phyloP scores from a whole-genome alignment of 2,113 vertebrate genomes.

The Peromyscus polionotus region DNA sequence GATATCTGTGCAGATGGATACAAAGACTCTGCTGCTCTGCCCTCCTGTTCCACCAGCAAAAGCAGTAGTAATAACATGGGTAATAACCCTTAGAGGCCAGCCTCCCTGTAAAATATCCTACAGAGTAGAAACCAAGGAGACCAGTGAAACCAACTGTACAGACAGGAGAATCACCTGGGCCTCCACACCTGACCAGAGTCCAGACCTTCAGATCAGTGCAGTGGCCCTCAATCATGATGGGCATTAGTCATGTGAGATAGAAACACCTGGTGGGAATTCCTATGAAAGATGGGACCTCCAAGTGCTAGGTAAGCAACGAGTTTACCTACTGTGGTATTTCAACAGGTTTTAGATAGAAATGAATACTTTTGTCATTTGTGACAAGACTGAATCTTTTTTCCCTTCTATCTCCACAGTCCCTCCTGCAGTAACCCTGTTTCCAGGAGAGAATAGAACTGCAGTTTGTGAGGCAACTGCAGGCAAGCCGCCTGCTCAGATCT shows the following conservation, averaged over 20 bases:
- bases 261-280: not conserved
- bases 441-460: fast-evolving
- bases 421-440: constrained; percentile 60
- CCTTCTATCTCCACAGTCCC: constrained; percentile 64
- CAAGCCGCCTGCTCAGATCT: constrained; percentile 83
- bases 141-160: constrained; percentile 50
- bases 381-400: not conserved
- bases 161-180: constrained; percentile 67
- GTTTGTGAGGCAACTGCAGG: constrained; percentile 76
- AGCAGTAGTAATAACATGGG: too few species aligned
- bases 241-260: constrained; percentile 54
- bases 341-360: not conserved
- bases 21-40: constrained; percentile 41
- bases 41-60: fast-evolving
- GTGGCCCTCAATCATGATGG: constrained; percentile 77
- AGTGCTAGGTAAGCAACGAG: constrained; percentile 81
- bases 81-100: too few species aligned
- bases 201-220: constrained; percentile 60
- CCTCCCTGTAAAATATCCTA: too few species aligned
- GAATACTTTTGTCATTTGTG: not conserved
- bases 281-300: fast-evolving
- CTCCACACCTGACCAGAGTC: not conserved
- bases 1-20: fast-evolving
- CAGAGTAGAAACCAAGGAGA: too few species aligned
- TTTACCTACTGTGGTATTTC: not conserved